Percentiles rank a stretch among this genome's conserved stretches.
These are phyloP conservation scores for Plebejus melissa DNA, from an alignment of 2,888 invertebrate genomes.

Conservation along the genomic window DNA sequence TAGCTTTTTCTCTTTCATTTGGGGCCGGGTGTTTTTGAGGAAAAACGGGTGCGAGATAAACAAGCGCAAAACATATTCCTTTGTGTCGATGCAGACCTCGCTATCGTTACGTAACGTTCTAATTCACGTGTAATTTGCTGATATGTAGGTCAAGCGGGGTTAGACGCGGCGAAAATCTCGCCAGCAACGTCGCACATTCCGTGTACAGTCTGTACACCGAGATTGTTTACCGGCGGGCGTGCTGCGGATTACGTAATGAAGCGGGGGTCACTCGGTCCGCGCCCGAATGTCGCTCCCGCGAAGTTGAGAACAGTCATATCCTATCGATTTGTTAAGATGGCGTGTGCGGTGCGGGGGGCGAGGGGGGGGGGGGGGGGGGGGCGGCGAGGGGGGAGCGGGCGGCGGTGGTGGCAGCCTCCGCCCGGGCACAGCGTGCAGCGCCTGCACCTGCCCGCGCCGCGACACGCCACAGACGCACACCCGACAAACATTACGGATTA, in stretches of 20 bases:
- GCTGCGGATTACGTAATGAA: conserved; percentile 55
- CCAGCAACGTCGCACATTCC: not conserved
- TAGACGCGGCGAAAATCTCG: conserved; percentile 3
- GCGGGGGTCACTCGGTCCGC: conserved; percentile 72
- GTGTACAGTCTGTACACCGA: not conserved
- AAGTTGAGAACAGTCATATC: conserved; percentile 79
- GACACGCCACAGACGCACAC: conserved; percentile 39
- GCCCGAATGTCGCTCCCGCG: conserved; percentile 75
- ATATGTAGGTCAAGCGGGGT: conserved; percentile 19
- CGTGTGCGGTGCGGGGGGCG: conserved; percentile 56
- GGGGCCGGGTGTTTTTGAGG: not conserved
- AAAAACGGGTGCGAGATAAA: conserved; percentile 1
- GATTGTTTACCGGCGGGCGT: conserved; percentile 43
- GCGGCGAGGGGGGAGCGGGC: conserved; percentile 40
- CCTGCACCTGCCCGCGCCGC: conserved; percentile 71
- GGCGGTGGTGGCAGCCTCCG: conserved; percentile 61
- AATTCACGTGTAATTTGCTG: conserved; percentile 17
- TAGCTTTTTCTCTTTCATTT: not conserved
- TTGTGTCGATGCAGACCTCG: conserved; percentile 1
- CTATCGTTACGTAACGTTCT: conserved; percentile 22
- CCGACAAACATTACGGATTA: not conserved
- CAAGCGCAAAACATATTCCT: not conserved
- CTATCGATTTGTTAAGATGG: conserved; percentile 81
- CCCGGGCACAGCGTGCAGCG: conserved; percentile 70
- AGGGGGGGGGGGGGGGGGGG: conserved; percentile 46